phyloP scores from a whole-genome alignment of 2,113 vertebrate species.

The Tinamus guttatus region DNA sequence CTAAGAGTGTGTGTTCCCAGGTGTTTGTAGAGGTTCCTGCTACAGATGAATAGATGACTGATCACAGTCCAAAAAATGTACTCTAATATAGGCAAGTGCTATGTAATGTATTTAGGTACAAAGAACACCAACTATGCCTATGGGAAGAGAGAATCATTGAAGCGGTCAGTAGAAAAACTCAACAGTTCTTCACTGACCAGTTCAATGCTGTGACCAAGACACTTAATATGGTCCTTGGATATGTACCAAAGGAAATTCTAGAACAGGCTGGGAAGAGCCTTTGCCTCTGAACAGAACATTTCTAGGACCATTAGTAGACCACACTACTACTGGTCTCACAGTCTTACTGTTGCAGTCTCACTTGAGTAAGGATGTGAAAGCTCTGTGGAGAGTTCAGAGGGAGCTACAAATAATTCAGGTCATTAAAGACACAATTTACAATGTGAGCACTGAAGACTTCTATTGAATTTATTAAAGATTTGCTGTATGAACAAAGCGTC shows the following conservation, averaged over 20 bases:
- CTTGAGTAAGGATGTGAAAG: background rate
- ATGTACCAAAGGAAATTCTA: background rate
- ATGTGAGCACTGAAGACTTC: background rate
- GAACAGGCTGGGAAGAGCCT: background rate
- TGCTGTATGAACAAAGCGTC: background rate
- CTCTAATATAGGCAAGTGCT: background rate
- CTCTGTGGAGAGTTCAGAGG: background rate
- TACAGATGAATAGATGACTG: background rate
- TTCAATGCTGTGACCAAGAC: background rate
- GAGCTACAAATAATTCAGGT: background rate
- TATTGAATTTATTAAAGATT: background rate
- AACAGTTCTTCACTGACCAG: background rate
- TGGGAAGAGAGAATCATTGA: background rate
- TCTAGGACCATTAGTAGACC: background rate
- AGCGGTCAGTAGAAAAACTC: background rate
- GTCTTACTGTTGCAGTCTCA: background rate
- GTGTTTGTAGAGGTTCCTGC: background rate
- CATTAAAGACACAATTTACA: background rate
- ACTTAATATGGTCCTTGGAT: background rate
- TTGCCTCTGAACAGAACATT: background rate
- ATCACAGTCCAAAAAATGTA: background rate
- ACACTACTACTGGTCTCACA: background rate
- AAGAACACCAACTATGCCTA: background rate
- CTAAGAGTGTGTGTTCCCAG: background rate
- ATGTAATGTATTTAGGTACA: background rate